Percentiles rank a stretch among this genome's conserved stretches.
These are phyloP conservation scores for Bombus cullumanus DNA, from an alignment of 1,140 invertebrate species.

Conservation along the genomic window DNA sequence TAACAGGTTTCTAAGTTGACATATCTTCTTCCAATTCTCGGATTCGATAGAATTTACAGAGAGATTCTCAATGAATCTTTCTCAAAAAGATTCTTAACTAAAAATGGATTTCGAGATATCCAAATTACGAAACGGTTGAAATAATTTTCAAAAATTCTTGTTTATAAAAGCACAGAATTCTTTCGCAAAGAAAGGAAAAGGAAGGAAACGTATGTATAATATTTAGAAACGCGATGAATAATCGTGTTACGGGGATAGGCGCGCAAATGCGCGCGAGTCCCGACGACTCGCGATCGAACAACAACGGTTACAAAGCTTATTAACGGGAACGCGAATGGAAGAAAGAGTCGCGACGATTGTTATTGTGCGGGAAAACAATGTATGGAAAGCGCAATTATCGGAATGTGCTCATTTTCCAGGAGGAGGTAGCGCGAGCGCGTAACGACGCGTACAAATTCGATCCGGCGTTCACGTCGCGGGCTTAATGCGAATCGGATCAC, in stretches of 20 bases:
- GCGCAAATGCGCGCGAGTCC: background rate
- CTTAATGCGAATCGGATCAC: constrained; percentile 59
- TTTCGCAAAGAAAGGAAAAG: too few relatives aligned
- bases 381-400: constrained; percentile 43
- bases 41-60: too few relatives aligned
- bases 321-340: background rate
- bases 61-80: too few relatives aligned
- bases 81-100: background rate
- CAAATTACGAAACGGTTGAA: background rate
- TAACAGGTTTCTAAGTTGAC: too few relatives aligned
- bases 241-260: background rate
- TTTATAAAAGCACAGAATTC: too few relatives aligned
- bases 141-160: too few relatives aligned
- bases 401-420: constrained; percentile 40
- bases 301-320: constrained; percentile 11
- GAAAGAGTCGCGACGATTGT: constrained; percentile 21
- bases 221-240: too few relatives aligned
- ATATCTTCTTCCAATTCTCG: too few relatives aligned
- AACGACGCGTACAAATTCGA: constrained; percentile 59
- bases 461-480: constrained; percentile 37
- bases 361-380: constrained; percentile 32
- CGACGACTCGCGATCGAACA: background rate
- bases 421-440: constrained; percentile 5
- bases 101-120: background rate
- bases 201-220: background rate